These are phyloP conservation scores for Macaca fascicularis DNA, from an alignment of 2,113 vertebrate genomes.

Conservation along the genomic window T2T-MFA8v1.1 NC_088378.1:125113001-125113500, in stretches of 20 bases:
- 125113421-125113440: not conserved
- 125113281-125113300: not conserved
- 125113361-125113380: not conserved
- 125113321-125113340: not conserved
- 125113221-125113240: not conserved
- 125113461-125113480: not conserved
- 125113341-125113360: not conserved
- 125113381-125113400: not conserved
- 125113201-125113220: not conserved
- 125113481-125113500: not conserved
- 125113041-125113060: not conserved
- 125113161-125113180: not conserved
- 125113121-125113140: not conserved
- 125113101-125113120: not conserved
- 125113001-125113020: not conserved
- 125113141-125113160: not conserved
- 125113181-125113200: not conserved
- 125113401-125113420: not conserved
- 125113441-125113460: not conserved
- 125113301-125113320: not conserved
- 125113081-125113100: not conserved
- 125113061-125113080: not conserved
- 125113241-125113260: not conserved
- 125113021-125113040: not conserved
- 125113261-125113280: not conserved